Percentiles rank a stretch among this genome's conserved stretches.
Conservation (phyloP, 2,113 vertebrate genomes). For the Haemorhous mexicanus region DNA sequence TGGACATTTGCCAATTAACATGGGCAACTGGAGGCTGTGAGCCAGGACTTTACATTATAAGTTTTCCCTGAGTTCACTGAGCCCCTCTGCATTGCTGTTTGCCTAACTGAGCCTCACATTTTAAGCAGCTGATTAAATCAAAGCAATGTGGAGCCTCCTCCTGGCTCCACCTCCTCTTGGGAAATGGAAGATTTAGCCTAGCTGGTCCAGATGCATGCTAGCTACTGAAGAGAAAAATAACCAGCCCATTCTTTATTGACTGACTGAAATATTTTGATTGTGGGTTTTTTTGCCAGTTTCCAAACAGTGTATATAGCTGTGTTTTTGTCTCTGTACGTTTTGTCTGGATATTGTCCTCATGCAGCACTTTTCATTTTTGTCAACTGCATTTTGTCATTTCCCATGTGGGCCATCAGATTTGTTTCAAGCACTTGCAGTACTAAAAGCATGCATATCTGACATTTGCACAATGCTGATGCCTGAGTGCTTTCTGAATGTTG, state of each 20-base stretch:
- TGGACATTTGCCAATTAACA: fast-evolving
- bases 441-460: neutral
- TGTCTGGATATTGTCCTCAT: neutral
- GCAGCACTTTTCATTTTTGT: neutral
- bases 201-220: neutral
- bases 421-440: neutral
- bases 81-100: neutral
- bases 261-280: neutral
- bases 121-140: neutral
- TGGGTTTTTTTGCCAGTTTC: neutral
- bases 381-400: neutral
- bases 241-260: neutral
- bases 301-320: neutral
- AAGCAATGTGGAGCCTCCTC: neutral
- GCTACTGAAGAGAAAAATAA: neutral
- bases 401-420: neutral
- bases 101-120: neutral
- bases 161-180: neutral
- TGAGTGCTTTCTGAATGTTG: neutral
- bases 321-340: neutral
- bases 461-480: neutral
- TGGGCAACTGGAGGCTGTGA: neutral
- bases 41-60: neutral
- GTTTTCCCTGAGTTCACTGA: neutral
- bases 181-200: neutral